Evolutionary conservation across 2,797 vertebrate genomes (phyloP).

Genomic region (Pseudopleuronectes americanus): DNA sequence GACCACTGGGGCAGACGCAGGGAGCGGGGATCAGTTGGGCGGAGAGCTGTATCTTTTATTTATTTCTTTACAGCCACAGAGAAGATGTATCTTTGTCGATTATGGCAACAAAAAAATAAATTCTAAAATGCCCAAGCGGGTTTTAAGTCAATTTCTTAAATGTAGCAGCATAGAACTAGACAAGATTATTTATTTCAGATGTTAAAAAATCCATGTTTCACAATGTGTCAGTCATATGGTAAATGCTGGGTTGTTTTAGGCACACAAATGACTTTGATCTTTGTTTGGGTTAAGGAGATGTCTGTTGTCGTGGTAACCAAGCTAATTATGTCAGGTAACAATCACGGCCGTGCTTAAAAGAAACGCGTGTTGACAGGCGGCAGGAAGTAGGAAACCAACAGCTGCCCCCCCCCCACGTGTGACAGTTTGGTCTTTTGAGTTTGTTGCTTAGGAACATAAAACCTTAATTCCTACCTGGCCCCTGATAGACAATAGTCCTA

Average conservation of each 20-base stretch:
- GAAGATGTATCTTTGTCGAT: constrained; percentile 6
- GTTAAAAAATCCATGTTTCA: not conserved
- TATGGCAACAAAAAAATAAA: not conserved
- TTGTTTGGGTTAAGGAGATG: not conserved
- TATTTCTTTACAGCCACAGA: constrained; percentile 16
- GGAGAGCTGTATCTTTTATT: constrained; percentile 26
- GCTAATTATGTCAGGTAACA: not conserved
- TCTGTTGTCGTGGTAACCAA: not conserved
- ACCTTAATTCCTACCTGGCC: not conserved
- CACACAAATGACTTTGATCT: not conserved
- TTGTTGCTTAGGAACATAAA: not conserved
- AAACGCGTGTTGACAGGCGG: not conserved
- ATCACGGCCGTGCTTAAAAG: not conserved
- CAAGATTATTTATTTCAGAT: not conserved
- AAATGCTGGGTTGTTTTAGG: not conserved
- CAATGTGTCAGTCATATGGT: not conserved
- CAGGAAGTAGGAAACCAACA: not conserved
- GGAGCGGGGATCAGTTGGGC: constrained; percentile 36
- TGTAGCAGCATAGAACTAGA: not conserved
- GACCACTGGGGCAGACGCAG: constrained; percentile 74
- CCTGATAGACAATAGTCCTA: not conserved
- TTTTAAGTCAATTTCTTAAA: not conserved
- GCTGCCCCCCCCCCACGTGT: too few relatives aligned
- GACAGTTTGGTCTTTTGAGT: too few relatives aligned
- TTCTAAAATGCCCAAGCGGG: not conserved